Percentiles rank a stretch among this genome's conserved stretches.
phyloP scores from a whole-genome alignment of 2,888 invertebrate genomes.

The Siphlonurus alternatus region DNA sequence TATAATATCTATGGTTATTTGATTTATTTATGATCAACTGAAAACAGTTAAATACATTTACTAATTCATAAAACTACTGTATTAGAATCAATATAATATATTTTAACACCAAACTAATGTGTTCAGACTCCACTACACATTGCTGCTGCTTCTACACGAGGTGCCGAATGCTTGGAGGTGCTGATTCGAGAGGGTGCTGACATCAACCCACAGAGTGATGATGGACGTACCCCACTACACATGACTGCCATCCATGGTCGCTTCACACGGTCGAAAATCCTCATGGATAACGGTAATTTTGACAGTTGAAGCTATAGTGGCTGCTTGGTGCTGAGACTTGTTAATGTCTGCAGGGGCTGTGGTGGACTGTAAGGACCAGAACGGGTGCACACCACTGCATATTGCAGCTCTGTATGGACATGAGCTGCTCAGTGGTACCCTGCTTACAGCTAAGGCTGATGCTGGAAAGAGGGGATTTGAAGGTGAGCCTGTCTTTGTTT shows the following conservation, averaged over 20 bases:
- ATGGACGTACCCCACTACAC: slow-evolving; percentile 42
- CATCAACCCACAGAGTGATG: slow-evolving; percentile 36
- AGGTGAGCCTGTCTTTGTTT: slow-evolving; percentile 12
- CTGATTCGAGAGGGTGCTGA: slow-evolving; percentile 34
- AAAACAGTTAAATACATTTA: too few species aligned
- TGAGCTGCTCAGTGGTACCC: slow-evolving; percentile 34
- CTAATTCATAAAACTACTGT: too few species aligned
- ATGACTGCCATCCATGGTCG: slow-evolving; percentile 48
- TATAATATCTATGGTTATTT: too few species aligned
- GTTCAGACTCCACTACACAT: slow-evolving; percentile 40
- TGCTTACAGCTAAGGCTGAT: slow-evolving; percentile 32
- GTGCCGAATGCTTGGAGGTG: slow-evolving; percentile 39
- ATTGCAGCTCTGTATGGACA: slow-evolving; percentile 44
- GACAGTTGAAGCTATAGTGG: neutral
- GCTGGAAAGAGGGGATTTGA: slow-evolving; percentile 28
- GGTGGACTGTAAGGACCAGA: slow-evolving; percentile 37
- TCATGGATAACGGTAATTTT: slow-evolving; percentile 35
- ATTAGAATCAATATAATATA: neutral
- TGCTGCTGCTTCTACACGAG: slow-evolving; percentile 40
- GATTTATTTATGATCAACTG: too few species aligned
- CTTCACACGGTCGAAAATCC: slow-evolving; percentile 40
- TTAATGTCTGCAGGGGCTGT: slow-evolving; percentile 25
- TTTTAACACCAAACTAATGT: slow-evolving; percentile 5
- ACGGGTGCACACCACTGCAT: slow-evolving; percentile 41
- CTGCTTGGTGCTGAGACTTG: neutral